Evolutionary conservation across 2,113 vertebrate species (phyloP), one percentile per base, ranked within the genome.

Genomic region (Smithornis capensis): DNA sequence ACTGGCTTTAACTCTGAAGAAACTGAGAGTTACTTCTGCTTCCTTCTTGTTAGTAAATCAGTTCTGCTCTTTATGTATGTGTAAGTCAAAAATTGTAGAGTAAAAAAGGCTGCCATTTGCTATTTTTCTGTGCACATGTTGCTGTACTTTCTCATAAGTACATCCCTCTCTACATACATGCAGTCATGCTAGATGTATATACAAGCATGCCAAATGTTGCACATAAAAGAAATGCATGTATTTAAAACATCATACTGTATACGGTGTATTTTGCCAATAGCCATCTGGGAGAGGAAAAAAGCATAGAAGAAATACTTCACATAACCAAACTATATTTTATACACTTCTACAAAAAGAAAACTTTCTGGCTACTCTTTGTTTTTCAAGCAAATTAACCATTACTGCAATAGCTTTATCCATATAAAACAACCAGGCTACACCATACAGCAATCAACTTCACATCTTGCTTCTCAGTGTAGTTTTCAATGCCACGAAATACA

Each of bases 171-270:
- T 64, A 83, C 93, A 92, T 92, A 87, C 83, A 96, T 91, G 91
- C 80, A 94, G 60, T 49, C 49, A 74, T 19, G 35, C 16, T 85
- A 62, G 33, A 90, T 42, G 50, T 79, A 87, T 94, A 92, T 63
- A 95, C 68, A 89, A 94, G 92, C 84, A 95, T 53, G 29, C 69
- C 87, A 90, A 94, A 67, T 89, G 81, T 95, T 91, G 65, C 78
- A 67, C 65, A 33, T 89, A 83, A 81, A 83, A 94, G 77, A 83
- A 91, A 71, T 29, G 53, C 28, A 80, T 86, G 33, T 37, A 87
- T 68, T 94, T 94, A 74, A 96, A 96, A 80, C n/a, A 94, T 90
- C 47, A 38, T 63, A 40, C 35, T 75, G 37, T 33, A 63, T 60
- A 52, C 9, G 10, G 59, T 77, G 76, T 92, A 80, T 92, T 93